phyloP scores from a whole-genome alignment of 2,888 invertebrate species.

The Sesia bembeciformis region DNA sequence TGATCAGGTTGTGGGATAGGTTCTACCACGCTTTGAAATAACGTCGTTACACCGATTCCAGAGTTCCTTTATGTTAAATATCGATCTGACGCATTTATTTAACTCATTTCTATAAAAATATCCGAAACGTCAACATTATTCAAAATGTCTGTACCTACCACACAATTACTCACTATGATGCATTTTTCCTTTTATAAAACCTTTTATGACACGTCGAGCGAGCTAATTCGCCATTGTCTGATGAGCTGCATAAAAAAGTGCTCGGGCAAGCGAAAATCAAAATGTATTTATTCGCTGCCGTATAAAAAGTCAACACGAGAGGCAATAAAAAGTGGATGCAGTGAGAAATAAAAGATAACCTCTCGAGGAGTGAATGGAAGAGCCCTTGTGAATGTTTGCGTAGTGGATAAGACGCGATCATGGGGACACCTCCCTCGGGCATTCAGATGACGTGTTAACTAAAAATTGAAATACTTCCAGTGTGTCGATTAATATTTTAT shows the following conservation, averaged over 20 bases:
- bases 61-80: too few relatives aligned
- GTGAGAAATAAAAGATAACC: conserved; percentile 71
- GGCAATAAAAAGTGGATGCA: conserved; percentile 66
- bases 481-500: too few relatives aligned
- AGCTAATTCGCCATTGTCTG: conserved; percentile 58
- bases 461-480: not conserved
- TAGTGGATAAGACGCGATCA: conserved; percentile 69
- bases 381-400: conserved; percentile 70
- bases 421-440: conserved; percentile 57
- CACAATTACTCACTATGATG: not conserved
- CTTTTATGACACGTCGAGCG: conserved; percentile 49
- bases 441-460: conserved; percentile 23
- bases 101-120: too few relatives aligned
- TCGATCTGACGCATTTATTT: too few relatives aligned
- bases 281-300: conserved; percentile 71
- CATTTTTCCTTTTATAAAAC: not conserved
- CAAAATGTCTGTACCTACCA: not conserved
- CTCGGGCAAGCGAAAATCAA: conserved; percentile 62
- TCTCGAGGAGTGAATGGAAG: conserved; percentile 60
- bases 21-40: too few relatives aligned
- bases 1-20: too few relatives aligned
- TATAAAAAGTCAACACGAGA: conserved; percentile 73
- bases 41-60: too few relatives aligned
- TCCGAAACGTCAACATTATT: not conserved
- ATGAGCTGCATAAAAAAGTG: conserved; percentile 52